Evolutionary conservation across 2,113 vertebrate species (phyloP).

Genomic region (Malurus elegans): DNA sequence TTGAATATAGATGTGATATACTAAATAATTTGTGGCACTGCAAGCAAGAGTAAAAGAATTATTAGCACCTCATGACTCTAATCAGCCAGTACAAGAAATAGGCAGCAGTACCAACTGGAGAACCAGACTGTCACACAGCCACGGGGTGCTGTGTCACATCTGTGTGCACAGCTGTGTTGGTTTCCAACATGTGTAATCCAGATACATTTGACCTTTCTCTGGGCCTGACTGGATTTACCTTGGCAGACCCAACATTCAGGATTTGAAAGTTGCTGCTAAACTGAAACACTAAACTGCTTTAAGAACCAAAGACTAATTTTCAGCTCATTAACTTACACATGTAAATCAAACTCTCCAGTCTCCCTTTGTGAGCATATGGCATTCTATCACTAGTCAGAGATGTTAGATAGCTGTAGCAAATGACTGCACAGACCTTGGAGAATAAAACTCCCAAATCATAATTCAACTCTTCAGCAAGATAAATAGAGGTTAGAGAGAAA

Average conservation of each 20-base stretch:
- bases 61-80: not conserved
- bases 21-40: not conserved
- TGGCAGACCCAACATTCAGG: not conserved
- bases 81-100: not conserved
- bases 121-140: not conserved
- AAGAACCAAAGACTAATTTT: constrained; percentile 25
- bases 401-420: not conserved
- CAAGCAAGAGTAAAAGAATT: not conserved
- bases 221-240: not conserved
- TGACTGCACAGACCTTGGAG: constrained; percentile 30
- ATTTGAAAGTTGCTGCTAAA: not conserved
- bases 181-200: not conserved
- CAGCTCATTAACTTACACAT: constrained; percentile 11
- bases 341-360: constrained; percentile 2
- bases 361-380: not conserved
- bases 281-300: not conserved
- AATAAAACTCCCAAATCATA: not conserved
- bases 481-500: not conserved
- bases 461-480: not conserved
- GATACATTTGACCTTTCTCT: not conserved
- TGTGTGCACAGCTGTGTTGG: not conserved
- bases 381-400: not conserved
- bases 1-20: not conserved
- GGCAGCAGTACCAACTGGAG: not conserved
- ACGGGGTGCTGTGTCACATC: not conserved